These are phyloP conservation scores for Holcopasites calliopsidis DNA, from an alignment of 1,140 invertebrate species.

Conservation along the genomic window DNA sequence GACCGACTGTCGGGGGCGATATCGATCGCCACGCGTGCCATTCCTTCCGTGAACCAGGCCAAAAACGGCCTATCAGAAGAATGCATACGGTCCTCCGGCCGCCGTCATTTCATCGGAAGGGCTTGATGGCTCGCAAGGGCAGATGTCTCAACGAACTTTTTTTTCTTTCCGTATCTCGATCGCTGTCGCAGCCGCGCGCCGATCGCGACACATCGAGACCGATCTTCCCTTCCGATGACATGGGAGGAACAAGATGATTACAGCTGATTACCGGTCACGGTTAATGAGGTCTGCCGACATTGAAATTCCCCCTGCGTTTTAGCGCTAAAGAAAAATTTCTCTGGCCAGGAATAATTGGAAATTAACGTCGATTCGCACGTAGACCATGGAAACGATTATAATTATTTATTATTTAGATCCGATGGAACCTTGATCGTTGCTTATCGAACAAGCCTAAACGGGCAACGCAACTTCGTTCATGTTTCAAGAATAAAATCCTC, in stretches of 20 bases:
- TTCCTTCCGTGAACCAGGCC: constrained; percentile 32
- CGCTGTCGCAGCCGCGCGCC: constrained; percentile 2
- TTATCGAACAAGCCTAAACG: too few species aligned
- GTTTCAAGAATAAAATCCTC: too few species aligned
- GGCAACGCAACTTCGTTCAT: too few species aligned
- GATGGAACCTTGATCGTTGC: too few species aligned
- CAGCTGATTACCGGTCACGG: constrained; percentile 15
- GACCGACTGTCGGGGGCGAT: constrained; percentile 47
- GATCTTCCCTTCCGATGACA: background rate
- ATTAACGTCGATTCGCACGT: too few species aligned
- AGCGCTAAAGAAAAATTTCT: background rate
- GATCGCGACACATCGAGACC: constrained; percentile 18
- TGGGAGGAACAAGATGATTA: background rate
- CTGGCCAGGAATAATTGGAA: too few species aligned
- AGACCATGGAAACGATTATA: too few species aligned
- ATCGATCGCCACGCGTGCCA: constrained; percentile 56
- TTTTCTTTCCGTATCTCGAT: constrained; percentile 43
- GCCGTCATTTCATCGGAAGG: constrained; percentile 45
- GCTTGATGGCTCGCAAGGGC: constrained; percentile 48
- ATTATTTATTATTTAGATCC: too few species aligned
- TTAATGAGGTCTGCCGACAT: constrained; percentile 27
- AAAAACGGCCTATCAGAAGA: constrained; percentile 31
- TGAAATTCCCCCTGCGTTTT: background rate
- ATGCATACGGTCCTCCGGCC: background rate
- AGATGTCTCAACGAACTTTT: constrained; percentile 58